Evolutionary conservation across 2,797 vertebrate genomes (phyloP).

Genomic region (Hozukius guyotensis): DNA sequence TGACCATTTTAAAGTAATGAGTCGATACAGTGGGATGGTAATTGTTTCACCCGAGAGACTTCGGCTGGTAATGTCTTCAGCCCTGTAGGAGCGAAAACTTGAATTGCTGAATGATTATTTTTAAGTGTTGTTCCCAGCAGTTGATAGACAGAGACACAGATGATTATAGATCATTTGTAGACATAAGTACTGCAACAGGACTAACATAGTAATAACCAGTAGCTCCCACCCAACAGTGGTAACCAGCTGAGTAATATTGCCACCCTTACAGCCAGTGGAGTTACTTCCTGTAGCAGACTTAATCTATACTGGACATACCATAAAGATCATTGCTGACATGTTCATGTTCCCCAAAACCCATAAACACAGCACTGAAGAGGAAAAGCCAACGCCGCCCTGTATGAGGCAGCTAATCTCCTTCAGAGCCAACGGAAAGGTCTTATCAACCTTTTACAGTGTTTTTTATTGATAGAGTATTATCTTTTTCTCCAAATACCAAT

Average conservation of each 20-base stretch:
- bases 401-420: slow-evolving; percentile 30
- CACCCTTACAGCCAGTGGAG: not conserved
- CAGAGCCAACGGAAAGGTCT: slow-evolving; percentile 4
- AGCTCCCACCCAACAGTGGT: not conserved
- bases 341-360: not conserved
- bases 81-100: not conserved
- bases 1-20: slow-evolving; percentile 15
- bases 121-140: not conserved
- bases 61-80: not conserved
- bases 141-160: not conserved
- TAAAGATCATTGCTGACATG: not conserved
- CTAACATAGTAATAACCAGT: not conserved
- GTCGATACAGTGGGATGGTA: slow-evolving; percentile 4
- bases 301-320: not conserved
- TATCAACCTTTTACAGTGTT: slow-evolving; percentile 33
- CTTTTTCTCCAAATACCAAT: slow-evolving; percentile 25
- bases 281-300: not conserved
- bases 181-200: not conserved
- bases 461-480: slow-evolving; percentile 37
- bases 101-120: not conserved
- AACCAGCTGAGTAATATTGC: not conserved
- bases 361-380: slow-evolving; percentile 2
- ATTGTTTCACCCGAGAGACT: slow-evolving; percentile 25
- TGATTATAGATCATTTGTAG: not conserved
- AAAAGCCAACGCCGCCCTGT: not conserved